Percentiles rank a stretch among this genome's conserved stretches.
These are phyloP conservation scores for Alethe diademata DNA, from an alignment of 2,113 vertebrate genomes.

Conservation along the genomic window DNA sequence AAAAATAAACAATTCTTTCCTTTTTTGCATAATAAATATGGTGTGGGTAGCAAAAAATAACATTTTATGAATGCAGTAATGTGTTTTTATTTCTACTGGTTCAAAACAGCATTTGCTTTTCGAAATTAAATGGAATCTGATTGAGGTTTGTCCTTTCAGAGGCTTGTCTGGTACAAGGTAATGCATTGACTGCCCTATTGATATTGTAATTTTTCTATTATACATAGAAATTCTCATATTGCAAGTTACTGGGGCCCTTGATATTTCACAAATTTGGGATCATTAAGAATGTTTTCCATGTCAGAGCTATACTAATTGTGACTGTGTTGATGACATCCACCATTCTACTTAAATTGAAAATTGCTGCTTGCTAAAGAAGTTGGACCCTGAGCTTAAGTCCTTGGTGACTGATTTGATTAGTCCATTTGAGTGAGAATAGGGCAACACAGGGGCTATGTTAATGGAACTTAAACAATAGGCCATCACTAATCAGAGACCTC, in stretches of 20 bases:
- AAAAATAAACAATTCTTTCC: slow-evolving; percentile 44
- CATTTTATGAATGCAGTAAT: background rate
- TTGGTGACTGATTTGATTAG: slow-evolving; percentile 86
- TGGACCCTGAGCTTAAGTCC: slow-evolving; percentile 70
- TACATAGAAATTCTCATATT: slow-evolving; percentile 48
- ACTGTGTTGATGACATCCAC: slow-evolving; percentile 67
- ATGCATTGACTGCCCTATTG: slow-evolving; percentile 26
- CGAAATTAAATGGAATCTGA: slow-evolving; percentile 40
- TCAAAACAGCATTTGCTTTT: slow-evolving; percentile 39
- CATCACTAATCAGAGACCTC: slow-evolving; percentile 93
- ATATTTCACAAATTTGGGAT: slow-evolving; percentile 56
- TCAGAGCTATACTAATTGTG: slow-evolving; percentile 57
- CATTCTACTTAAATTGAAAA: slow-evolving; percentile 66
- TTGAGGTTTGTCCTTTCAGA: slow-evolving; percentile 23
- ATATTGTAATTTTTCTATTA: slow-evolving; percentile 62
- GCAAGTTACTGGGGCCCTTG: slow-evolving; percentile 18
- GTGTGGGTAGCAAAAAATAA: slow-evolving; percentile 13
- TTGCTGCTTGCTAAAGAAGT: slow-evolving; percentile 70
- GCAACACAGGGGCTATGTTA: slow-evolving; percentile 85
- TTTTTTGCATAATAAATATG: slow-evolving; percentile 38
- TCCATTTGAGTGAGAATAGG: slow-evolving; percentile 81
- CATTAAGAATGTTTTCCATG: slow-evolving; percentile 64
- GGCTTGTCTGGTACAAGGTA: background rate
- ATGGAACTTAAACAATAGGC: slow-evolving; percentile 88
- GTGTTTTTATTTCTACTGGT: slow-evolving; percentile 26